A percentile compares a stretch with the other conserved stretches of the same genome.
Evolutionary conservation across 1,140 invertebrate genomes (phyloP).

Genomic region (Kradibia gibbosae): DNA sequence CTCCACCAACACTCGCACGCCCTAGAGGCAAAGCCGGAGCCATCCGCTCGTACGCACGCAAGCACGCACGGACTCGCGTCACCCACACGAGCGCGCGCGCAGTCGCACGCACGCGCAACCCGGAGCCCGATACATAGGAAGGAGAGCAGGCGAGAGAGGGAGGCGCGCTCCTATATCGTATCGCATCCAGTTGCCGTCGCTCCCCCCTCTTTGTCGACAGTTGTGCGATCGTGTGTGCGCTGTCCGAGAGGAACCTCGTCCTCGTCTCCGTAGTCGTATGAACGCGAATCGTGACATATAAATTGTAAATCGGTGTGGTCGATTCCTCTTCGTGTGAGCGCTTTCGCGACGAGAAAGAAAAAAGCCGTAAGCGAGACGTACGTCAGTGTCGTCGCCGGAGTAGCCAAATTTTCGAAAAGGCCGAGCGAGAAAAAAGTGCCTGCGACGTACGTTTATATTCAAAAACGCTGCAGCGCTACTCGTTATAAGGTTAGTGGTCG

Average conservation of each 20-base stretch:
- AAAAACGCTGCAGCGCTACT: not conserved
- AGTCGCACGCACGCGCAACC: not conserved
- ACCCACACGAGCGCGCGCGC: not conserved
- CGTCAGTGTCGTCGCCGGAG: not conserved
- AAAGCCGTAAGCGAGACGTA: constrained; percentile 3
- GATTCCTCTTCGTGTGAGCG: not conserved
- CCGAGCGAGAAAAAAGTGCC: not conserved
- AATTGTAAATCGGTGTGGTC: not conserved
- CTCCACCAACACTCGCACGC: not conserved
- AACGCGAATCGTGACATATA: not conserved
- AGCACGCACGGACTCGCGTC: no score
- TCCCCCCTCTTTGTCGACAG: constrained; percentile 12
- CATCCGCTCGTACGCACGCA: no score
- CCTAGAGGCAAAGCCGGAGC: not conserved
- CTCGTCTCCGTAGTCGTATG: constrained; percentile 8
- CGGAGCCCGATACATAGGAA: no score
- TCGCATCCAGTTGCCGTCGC: not conserved
- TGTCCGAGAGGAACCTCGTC: constrained; percentile 6
- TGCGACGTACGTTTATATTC: constrained; percentile 5
- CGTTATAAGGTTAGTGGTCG: constrained; percentile 14
- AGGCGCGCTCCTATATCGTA: not conserved
- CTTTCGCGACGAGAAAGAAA: constrained; percentile 20
- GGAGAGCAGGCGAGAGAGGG: not conserved
- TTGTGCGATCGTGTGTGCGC: constrained; percentile 26
- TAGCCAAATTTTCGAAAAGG: not conserved